Conservation (phyloP, 2,888 invertebrate species). For the Hymenopus coronatus region DNA sequence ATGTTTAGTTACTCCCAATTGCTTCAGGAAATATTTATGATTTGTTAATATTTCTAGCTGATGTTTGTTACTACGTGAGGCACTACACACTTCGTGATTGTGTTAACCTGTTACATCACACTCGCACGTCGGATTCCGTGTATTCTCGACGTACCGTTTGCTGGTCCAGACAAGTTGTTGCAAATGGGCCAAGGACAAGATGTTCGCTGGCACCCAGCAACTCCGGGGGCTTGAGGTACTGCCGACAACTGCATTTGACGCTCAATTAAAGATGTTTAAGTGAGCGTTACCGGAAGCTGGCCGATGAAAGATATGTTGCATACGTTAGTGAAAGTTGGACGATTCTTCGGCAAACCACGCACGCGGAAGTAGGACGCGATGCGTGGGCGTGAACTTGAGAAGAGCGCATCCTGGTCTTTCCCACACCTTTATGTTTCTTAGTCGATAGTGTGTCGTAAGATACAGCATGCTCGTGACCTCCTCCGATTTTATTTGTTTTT, state of each 20-base stretch:
- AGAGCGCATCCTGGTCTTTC: constrained; percentile 20
- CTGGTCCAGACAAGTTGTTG: background rate
- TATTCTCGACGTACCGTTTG: background rate
- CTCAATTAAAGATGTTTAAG: background rate
- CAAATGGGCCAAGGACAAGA: background rate
- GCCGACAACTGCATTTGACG: background rate
- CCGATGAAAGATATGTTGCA: background rate
- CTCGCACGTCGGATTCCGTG: no score
- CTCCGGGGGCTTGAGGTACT: no score
- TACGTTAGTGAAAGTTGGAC: background rate
- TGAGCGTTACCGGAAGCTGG: no score
- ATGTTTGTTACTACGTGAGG: no score
- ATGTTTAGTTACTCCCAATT: no score
- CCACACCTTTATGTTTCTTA: constrained; percentile 11
- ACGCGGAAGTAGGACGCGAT: constrained; percentile 7
- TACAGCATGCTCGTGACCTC: background rate
- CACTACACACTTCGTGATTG: no score
- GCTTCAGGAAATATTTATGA: no score
- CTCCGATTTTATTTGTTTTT: background rate
- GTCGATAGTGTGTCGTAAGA: background rate
- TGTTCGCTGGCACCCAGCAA: background rate
- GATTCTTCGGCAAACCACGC: background rate
- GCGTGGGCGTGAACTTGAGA: constrained; percentile 25
- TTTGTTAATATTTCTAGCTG: no score
- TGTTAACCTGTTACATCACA: no score